A percentile compares a stretch with the other conserved stretches of the same genome.
Conservation (phyloP, 2,888 invertebrate species). For the Atethmia centrago region DNA sequence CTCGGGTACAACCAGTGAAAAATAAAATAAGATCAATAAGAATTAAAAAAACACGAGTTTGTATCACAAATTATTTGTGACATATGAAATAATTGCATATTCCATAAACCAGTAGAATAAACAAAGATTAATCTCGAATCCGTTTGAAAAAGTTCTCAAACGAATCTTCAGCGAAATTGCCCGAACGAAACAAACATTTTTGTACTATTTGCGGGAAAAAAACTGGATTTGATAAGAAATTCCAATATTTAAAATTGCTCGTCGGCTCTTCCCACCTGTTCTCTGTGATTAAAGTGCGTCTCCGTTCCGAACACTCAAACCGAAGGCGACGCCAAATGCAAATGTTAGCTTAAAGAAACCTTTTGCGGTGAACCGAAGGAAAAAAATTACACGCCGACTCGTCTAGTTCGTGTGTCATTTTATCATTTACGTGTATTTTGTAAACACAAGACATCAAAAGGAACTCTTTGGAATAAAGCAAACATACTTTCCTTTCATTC, state of each 20-base stretch:
- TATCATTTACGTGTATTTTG: slow-evolving; percentile 73
- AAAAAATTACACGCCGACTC: slow-evolving; percentile 78
- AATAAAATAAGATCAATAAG: background rate
- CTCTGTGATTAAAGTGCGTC: slow-evolving; percentile 88
- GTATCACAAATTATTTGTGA: slow-evolving; percentile 35
- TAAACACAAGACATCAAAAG: slow-evolving; percentile 72
- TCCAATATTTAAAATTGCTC: slow-evolving; percentile 87
- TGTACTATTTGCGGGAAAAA: slow-evolving; percentile 71
- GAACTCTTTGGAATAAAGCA: slow-evolving; percentile 59
- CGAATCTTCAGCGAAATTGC: slow-evolving; percentile 65
- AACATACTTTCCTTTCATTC: slow-evolving; percentile 54
- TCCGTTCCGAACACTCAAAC: slow-evolving; percentile 77
- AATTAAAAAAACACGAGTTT: slow-evolving; percentile 17
- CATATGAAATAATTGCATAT: slow-evolving; percentile 53
- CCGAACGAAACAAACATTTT: slow-evolving; percentile 69
- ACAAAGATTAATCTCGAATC: slow-evolving; percentile 59
- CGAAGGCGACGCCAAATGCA: slow-evolving; percentile 82
- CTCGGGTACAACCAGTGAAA: background rate
- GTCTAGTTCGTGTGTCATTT: slow-evolving; percentile 76
- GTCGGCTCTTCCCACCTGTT: slow-evolving; percentile 82
- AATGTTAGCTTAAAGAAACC: slow-evolving; percentile 85
- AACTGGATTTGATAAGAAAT: slow-evolving; percentile 84
- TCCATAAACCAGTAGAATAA: slow-evolving; percentile 50
- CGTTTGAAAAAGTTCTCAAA: slow-evolving; percentile 61
- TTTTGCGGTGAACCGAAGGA: slow-evolving; percentile 81